These are phyloP conservation scores for Clytia hemisphaerica DNA, from an alignment of 30 jellyfish, hydroid and myxozoan species.

Conservation along the genomic window DNA sequence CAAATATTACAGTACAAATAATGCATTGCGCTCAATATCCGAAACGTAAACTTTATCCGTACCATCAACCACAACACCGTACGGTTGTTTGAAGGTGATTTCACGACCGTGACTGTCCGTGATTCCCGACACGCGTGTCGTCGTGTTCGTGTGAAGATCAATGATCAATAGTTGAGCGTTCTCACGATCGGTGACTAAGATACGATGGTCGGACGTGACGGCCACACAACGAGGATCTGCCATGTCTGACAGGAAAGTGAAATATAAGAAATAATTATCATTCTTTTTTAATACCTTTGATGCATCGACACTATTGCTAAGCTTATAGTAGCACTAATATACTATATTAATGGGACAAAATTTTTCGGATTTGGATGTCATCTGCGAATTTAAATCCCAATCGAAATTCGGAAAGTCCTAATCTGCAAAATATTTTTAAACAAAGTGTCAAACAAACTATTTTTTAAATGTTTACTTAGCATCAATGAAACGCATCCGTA, in stretches of 20 bases:
- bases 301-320: no score
- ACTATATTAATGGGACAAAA: no score
- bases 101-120: not conserved
- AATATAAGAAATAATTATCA: no score
- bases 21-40: conserved; percentile 5
- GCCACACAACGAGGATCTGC: conserved; percentile 11
- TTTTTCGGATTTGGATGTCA: no score
- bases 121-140: conserved; percentile 13
- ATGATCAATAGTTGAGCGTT: not conserved
- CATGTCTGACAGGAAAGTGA: not conserved
- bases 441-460: no score
- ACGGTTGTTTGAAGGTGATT: conserved; percentile 11
- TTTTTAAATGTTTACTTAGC: no score
- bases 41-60: conserved; percentile 5
- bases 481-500: no score
- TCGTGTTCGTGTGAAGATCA: not conserved
- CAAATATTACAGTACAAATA: not conserved
- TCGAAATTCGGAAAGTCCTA: no score
- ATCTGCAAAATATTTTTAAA: no score
- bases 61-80: conserved; percentile 23
- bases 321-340: no score
- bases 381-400: no score
- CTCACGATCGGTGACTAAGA: conserved; percentile 14
- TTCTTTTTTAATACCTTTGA: no score
- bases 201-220: not conserved